Conservation (phyloP, 2,797 vertebrate genomes). For the Danio aesculapii region DNA sequence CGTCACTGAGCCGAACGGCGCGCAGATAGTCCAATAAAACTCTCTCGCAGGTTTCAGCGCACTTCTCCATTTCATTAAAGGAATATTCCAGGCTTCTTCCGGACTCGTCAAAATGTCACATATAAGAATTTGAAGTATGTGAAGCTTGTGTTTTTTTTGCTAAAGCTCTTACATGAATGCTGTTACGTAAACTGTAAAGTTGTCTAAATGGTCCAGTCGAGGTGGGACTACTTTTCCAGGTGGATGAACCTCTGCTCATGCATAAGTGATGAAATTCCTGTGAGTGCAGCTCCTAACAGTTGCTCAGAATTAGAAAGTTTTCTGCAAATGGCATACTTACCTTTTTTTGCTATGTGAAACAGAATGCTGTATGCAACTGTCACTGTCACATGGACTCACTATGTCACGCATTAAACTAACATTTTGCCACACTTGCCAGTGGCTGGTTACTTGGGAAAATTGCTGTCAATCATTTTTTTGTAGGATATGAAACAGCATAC, state of each 20-base stretch:
- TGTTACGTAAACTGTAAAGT: background rate
- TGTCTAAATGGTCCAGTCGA: slow-evolving; percentile 4
- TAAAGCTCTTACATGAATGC: slow-evolving; percentile 6
- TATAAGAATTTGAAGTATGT: background rate
- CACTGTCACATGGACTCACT: background rate
- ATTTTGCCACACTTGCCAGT: too few species aligned
- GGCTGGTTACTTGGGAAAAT: too few species aligned
- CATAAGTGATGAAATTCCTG: slow-evolving; percentile 12
- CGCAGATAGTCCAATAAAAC: slow-evolving; percentile 29
- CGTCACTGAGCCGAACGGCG: slow-evolving; percentile 7
- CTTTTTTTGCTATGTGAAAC: background rate
- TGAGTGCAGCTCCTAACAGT: slow-evolving; percentile 17
- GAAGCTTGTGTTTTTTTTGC: slow-evolving; percentile 1
- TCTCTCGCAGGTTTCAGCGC: slow-evolving; percentile 17
- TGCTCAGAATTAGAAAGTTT: slow-evolving; percentile 7
- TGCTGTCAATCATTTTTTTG: too few species aligned
- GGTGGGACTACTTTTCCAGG: slow-evolving; percentile 11
- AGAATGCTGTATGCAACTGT: background rate
- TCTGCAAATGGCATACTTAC: background rate
- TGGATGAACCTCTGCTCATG: background rate
- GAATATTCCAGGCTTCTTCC: slow-evolving; percentile 1
- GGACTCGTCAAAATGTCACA: background rate
- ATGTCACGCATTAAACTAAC: too few species aligned
- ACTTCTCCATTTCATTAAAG: slow-evolving; percentile 16
- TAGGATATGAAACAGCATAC: too few species aligned